These are phyloP conservation scores for Ashinkailepas kermadecensis DNA, from an alignment of 2,888 invertebrate species.

Conservation along the genomic window DNA sequence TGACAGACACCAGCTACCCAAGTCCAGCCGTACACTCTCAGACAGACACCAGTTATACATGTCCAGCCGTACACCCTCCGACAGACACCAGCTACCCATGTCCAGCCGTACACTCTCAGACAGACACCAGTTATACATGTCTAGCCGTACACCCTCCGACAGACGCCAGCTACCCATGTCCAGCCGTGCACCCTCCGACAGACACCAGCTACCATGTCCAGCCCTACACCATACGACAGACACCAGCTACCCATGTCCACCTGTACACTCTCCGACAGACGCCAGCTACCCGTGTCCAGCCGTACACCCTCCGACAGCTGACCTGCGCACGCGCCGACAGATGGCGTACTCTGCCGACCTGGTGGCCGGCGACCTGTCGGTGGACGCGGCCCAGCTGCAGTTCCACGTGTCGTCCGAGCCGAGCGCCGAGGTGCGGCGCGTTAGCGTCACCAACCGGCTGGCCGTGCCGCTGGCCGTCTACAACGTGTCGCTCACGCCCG, in stretches of 20 bases:
- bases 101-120: no score
- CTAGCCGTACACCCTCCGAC: background rate
- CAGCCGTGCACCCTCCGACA: background rate
- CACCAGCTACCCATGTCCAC: background rate
- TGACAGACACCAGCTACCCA: no score
- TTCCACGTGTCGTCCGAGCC: slow-evolving; percentile 42
- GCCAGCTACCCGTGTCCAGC: background rate
- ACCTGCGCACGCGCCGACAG: slow-evolving; percentile 32
- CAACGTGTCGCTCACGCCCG: slow-evolving; percentile 57
- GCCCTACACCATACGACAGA: background rate
- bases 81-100: no score
- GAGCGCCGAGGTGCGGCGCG: slow-evolving; percentile 43
- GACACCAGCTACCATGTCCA: background rate
- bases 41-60: no score
- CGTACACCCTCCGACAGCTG: background rate
- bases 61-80: no score
- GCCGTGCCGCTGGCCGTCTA: slow-evolving; percentile 62
- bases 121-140: no score
- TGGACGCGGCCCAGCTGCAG: slow-evolving; percentile 42
- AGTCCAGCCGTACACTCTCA: no score
- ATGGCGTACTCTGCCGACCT: slow-evolving; percentile 53
- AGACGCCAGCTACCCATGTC: background rate
- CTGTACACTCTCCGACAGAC: background rate
- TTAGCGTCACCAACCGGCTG: slow-evolving; percentile 63
- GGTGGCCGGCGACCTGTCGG: slow-evolving; percentile 45